Evolutionary conservation across 2,113 vertebrate species (phyloP).

Genomic region (Eira barbara): DNA sequence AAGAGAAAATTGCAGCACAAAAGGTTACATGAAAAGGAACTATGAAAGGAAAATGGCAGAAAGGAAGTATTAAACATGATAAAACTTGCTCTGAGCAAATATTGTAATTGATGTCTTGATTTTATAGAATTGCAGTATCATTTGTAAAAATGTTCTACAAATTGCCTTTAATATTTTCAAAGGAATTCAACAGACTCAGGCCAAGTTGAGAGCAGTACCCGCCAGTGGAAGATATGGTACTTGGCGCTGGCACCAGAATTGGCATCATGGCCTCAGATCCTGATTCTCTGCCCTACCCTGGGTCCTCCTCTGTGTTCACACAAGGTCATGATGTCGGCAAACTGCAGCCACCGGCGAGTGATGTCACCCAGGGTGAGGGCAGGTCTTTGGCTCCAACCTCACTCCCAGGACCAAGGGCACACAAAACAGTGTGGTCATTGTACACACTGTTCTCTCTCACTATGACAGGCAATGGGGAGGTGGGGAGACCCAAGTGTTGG

Average conservation of each 20-base stretch:
- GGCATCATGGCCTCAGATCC: not conserved
- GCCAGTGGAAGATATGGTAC: fast-evolving
- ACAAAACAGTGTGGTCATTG: fast-evolving
- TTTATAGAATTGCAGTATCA: not conserved
- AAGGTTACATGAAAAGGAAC: not conserved
- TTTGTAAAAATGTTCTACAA: not conserved
- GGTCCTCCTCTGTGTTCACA: fast-evolving
- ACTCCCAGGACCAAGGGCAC: not conserved
- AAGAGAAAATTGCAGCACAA: not conserved
- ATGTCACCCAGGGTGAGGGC: fast-evolving
- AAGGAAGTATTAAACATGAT: conserved; percentile 11
- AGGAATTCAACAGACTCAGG: not conserved
- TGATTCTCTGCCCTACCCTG: fast-evolving
- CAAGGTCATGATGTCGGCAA: fast-evolving
- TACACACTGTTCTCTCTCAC: not conserved
- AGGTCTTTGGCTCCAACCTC: fast-evolving
- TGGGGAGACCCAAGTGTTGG: not conserved
- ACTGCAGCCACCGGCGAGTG: fast-evolving
- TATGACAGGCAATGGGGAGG: not conserved
- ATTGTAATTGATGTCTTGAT: not conserved
- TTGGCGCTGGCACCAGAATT: not conserved
- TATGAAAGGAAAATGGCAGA: not conserved
- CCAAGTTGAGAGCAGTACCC: not conserved
- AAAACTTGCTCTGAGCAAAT: not conserved
- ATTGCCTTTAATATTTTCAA: not conserved